Base-by-base conservation (phyloP, 2,888 invertebrate species). In the Caenorhabditis wallacei region DNA sequence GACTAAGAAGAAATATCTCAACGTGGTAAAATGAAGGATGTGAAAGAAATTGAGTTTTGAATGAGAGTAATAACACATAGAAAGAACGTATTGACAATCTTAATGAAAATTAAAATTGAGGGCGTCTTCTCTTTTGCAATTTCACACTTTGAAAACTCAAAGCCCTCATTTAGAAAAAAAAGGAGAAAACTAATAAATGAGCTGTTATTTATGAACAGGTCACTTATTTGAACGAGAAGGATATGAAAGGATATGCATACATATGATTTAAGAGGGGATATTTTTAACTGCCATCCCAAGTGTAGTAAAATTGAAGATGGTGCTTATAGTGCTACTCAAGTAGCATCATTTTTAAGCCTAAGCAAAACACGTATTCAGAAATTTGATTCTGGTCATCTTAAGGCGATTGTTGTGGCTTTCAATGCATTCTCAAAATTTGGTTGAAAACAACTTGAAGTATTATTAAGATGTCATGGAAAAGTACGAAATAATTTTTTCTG, bases 311-410 rank as follows among this genome's bases (percentile, higher is more conserved):
- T 78, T 53, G 63, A 69, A 53, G 61, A 68, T 43, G 53, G 35
- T 56, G 35, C 63, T 20, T 26, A 26, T 64, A 35, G 75, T 57
- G 54, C 30, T 61, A 68, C 69, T 78, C 63, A 63, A 69, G 78
- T n/a, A 74, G 53, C 61, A n/a, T n/a, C n/a, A n/a, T 69, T 78
- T 69, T 78, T 40, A 26, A 75, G 66, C 64, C 56, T 56, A 26
- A 48, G 61, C 20, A 51, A 51, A 43, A 68, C 56, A 48, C 57
- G 46, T 22, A 24, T 64, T 66, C 18, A 53, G 40, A 10, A 68
- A 57, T 68, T 43, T 54, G 20, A 61, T 53, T 59, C 61, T 68
- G 68, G 37, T 48, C 75, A 76, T 76, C 40, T 10, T 10, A 46
- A 2, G 64, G 13, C 26, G n/a, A n/a, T 66, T 76, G 76, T 69